Conservation (phyloP, 2,888 invertebrate genomes). For the Odontocerum albicorne region DNA sequence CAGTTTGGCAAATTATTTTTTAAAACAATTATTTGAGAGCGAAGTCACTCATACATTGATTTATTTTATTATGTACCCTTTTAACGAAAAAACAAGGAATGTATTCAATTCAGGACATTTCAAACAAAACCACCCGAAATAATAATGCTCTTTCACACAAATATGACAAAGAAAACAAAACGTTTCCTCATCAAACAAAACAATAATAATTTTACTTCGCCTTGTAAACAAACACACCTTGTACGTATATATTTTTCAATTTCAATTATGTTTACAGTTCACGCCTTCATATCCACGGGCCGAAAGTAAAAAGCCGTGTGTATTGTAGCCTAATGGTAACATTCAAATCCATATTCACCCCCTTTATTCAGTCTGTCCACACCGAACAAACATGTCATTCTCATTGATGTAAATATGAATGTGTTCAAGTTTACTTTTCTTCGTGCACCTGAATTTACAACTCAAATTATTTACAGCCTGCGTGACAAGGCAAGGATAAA, state of each 20-base stretch:
- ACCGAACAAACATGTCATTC: constrained; percentile 18
- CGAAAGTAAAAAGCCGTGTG: constrained; percentile 19
- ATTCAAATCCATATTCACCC: constrained; percentile 19
- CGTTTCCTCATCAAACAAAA: constrained; percentile 32
- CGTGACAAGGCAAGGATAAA: no score
- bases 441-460: no score
- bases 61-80: no score
- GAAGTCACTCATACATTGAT: no score
- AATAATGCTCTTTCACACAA: constrained; percentile 20
- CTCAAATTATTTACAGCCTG: no score
- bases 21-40: no score
- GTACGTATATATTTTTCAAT: constrained; percentile 29
- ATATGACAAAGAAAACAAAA: constrained; percentile 31
- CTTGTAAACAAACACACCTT: constrained; percentile 32
- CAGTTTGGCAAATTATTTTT: no score
- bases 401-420: no score
- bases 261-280: constrained; percentile 32
- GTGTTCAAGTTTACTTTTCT: no score
- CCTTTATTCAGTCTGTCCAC: constrained; percentile 13
- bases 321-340: constrained; percentile 31
- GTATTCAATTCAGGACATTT: no score
- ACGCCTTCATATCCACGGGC: constrained; percentile 23
- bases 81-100: no score
- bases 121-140: constrained; percentile 4
- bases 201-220: constrained; percentile 23